phyloP scores from a whole-genome alignment of 2,797 vertebrate species.

The Phoebastria nigripes region DNA sequence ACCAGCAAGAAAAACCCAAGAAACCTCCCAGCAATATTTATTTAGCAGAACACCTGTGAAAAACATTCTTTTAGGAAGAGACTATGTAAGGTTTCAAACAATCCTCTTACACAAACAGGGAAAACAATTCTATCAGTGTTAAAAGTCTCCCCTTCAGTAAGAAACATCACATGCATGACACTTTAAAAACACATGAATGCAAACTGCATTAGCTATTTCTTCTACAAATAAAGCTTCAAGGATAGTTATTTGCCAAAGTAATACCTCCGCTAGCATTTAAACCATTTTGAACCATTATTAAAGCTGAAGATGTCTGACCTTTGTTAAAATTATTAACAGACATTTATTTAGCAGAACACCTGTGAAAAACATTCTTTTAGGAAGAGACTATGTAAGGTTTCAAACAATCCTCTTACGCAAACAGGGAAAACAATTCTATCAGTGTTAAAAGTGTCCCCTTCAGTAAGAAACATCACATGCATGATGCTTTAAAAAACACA shows the following conservation, averaged over 20 bases:
- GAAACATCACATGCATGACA: accelerated
- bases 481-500: accelerated
- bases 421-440: neutral
- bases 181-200: neutral
- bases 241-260: neutral
- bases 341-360: neutral
- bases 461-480: accelerated
- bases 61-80: neutral
- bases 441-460: neutral
- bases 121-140: neutral
- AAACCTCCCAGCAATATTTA: neutral
- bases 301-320: neutral
- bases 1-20: neutral
- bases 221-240: neutral
- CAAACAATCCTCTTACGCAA: neutral
- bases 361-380: neutral
- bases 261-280: neutral
- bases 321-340: neutral
- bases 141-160: neutral
- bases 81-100: neutral
- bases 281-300: neutral
- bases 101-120: neutral
- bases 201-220: neutral
- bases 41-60: neutral
- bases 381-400: neutral